Conservation (phyloP, 2,888 invertebrate species). For the Leptogaster cylindrica region DNA sequence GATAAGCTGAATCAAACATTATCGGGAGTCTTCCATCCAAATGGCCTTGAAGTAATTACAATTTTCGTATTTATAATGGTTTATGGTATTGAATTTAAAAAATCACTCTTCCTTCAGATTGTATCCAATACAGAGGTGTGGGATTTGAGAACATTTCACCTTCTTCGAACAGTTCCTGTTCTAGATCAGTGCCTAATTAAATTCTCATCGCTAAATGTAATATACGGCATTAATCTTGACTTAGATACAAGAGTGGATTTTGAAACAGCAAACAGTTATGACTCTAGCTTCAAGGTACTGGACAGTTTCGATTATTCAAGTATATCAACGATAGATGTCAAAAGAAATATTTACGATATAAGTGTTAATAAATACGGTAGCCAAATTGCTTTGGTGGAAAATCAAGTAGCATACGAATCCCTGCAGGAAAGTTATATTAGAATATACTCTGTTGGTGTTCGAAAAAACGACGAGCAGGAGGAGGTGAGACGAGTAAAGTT, state of each 20-base stretch:
- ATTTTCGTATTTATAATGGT: background rate
- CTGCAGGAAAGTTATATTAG: conserved; percentile 89
- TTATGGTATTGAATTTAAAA: background rate
- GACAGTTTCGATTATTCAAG: conserved; percentile 94
- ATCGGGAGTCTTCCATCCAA: conserved; percentile 96
- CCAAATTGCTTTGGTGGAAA: conserved; percentile 90
- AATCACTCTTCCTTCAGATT: conserved; percentile 64
- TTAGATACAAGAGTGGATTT: conserved; percentile 73
- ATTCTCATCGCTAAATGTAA: conserved; percentile 85
- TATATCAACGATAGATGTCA: conserved; percentile 94
- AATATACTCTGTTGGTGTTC: conserved; percentile 90
- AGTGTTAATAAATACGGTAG: conserved; percentile 83
- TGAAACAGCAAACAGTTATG: conserved; percentile 76
- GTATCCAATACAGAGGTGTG: conserved; percentile 98
- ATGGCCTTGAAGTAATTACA: conserved; percentile 80
- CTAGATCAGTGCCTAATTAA: conserved; percentile 87
- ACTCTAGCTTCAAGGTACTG: conserved; percentile 93
- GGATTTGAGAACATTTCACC: conserved; percentile 94
- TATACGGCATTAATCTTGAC: conserved; percentile 86
- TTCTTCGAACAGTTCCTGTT: conserved; percentile 91
- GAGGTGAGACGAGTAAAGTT: conserved; percentile 64
- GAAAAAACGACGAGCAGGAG: conserved; percentile 87
- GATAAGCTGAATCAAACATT: conserved; percentile 96
- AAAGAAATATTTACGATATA: conserved; percentile 85
- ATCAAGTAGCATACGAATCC: conserved; percentile 80